Conservation (phyloP, 2,888 invertebrate species). For the Cryptosula pallasiana region DNA sequence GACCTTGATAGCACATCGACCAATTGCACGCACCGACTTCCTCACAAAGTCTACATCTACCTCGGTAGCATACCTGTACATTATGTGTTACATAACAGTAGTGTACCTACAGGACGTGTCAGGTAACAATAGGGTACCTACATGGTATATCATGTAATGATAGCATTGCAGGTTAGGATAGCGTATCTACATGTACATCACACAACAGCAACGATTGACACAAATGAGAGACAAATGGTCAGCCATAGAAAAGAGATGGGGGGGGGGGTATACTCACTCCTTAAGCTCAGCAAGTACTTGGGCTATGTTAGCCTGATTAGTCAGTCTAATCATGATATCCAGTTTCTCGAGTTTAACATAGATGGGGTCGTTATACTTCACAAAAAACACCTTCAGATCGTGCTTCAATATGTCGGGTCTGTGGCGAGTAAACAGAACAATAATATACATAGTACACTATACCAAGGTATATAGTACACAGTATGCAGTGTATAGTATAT, state of each 20-base stretch:
- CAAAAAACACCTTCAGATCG: slow-evolving; percentile 99
- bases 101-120: too few relatives aligned
- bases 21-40: slow-evolving; percentile 96
- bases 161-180: too few relatives aligned
- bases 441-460: too few relatives aligned
- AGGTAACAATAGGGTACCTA: too few relatives aligned
- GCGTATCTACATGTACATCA: too few relatives aligned
- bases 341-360: slow-evolving; percentile 98
- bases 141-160: too few relatives aligned
- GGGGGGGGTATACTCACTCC: slow-evolving; percentile 67
- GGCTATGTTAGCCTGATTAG: slow-evolving; percentile 94
- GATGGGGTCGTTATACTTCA: slow-evolving; percentile 99
- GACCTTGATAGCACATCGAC: slow-evolving; percentile 95
- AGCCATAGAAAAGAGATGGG: too few relatives aligned
- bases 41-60: slow-evolving; percentile 99
- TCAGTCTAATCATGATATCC: slow-evolving; percentile 98
- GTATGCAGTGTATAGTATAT: too few relatives aligned
- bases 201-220: too few relatives aligned
- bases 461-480: too few relatives aligned
- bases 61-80: slow-evolving; percentile 83
- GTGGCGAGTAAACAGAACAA: slow-evolving; percentile 30
- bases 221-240: too few relatives aligned
- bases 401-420: slow-evolving; percentile 95
- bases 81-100: too few relatives aligned
- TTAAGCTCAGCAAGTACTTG: slow-evolving; percentile 90